Conservation (phyloP, 2,113 vertebrate species). For the Pachyramphus minor region DNA sequence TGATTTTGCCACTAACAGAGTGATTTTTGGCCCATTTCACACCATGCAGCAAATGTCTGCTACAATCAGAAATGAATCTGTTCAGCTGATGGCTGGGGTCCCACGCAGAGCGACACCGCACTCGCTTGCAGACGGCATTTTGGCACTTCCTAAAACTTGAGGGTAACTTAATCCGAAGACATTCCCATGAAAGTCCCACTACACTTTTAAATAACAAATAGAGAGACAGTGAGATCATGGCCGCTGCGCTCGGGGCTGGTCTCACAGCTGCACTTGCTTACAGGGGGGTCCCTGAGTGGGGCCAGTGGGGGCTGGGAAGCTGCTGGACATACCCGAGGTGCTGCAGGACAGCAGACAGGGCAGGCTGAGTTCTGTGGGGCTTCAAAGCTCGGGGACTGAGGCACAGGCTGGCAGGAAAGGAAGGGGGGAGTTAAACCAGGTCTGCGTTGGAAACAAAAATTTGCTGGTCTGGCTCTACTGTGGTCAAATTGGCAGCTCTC, state of each 20-base stretch:
- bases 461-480: not conserved
- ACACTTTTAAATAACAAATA: constrained; percentile 49
- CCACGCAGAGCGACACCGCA: rapidly evolving
- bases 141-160: not conserved
- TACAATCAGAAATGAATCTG: not conserved
- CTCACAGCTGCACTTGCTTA: not conserved
- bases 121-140: not conserved
- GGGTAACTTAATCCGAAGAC: constrained; percentile 29
- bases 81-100: not conserved
- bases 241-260: rapidly evolving
- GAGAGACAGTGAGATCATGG: constrained; percentile 48
- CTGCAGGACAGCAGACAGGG: not conserved
- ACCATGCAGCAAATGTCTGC: not conserved
- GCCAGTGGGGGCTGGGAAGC: rapidly evolving
- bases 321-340: not conserved
- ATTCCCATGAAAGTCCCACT: not conserved
- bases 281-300: rapidly evolving
- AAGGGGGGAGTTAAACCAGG: not conserved
- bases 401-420: not conserved
- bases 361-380: not conserved
- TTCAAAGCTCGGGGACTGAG: not conserved
- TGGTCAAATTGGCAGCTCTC: not conserved
- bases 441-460: not conserved
- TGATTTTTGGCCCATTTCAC: not conserved
- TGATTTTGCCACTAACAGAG: not conserved